These are phyloP conservation scores for Hedya salicella DNA, from an alignment of 2,888 invertebrate genomes.

Conservation along the genomic window DNA sequence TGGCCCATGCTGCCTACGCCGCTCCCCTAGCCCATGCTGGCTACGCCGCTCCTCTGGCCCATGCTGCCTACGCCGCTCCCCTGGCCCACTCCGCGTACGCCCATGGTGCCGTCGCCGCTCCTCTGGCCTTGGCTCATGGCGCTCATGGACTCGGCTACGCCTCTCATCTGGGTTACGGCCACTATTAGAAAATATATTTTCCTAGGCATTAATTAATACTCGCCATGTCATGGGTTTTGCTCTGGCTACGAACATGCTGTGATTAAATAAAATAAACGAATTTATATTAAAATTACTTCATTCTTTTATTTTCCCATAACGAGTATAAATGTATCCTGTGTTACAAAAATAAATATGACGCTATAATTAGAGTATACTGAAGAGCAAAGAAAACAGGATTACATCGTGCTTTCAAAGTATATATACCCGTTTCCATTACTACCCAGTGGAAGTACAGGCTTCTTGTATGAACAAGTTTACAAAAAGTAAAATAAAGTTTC, in stretches of 20 bases:
- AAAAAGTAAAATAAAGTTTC: too few relatives aligned
- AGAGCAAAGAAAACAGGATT: too few relatives aligned
- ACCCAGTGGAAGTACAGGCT: too few relatives aligned
- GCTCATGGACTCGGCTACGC: conserved; percentile 49
- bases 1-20: conserved; percentile 52
- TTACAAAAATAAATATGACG: too few relatives aligned
- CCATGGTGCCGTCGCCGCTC: conserved; percentile 34
- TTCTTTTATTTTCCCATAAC: not conserved
- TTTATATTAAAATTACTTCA: conserved; percentile 40
- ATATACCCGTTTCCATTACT: too few relatives aligned
- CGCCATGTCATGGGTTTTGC: conserved; percentile 48
- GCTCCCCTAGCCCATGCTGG: conserved; percentile 51
- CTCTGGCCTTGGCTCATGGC: conserved; percentile 22
- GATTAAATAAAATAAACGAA: conserved; percentile 51
- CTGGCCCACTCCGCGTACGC: conserved; percentile 46
- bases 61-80: conserved; percentile 44
- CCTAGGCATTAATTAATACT: conserved; percentile 52
- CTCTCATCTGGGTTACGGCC: conserved; percentile 58
- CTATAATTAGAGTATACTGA: too few relatives aligned
- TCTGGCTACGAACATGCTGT: conserved; percentile 55
- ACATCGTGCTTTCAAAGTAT: too few relatives aligned
- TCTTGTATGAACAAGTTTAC: too few relatives aligned
- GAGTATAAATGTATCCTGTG: not conserved
- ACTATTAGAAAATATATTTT: conserved; percentile 51
- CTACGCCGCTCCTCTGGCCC: conserved; percentile 50